Evolutionary conservation across 2,888 invertebrate species (phyloP), one percentile per base, ranked within the genome.

Genomic region (Ormyrus thymus): DNA sequence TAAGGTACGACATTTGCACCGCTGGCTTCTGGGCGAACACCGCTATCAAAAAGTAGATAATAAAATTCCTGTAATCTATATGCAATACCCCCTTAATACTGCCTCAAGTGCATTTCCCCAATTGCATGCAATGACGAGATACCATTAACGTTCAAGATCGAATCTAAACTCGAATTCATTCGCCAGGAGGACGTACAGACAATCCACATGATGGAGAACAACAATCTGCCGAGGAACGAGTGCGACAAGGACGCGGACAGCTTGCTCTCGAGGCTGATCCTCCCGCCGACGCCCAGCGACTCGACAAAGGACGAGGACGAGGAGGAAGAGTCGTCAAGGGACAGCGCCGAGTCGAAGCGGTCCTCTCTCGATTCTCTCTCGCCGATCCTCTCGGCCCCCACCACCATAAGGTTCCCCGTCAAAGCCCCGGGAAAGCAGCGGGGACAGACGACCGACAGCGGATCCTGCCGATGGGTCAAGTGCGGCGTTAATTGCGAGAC

Each of bases 381-480:
- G 85, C 96, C 96, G 10, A 95, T 96, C 76, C 89, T 96, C 68
- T 95, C 95, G 81, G 94, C 94, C 85, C 96, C 96, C 53, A 95
- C 95, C 89, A 96, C 95, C 79, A 94, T 96, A 84, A 92, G 96
- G 86, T 96, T 96, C 89, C 96, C 96, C 0, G 95, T 90, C 13
- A 86, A 90, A 81, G 83, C 87, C 83, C 87, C 87, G 84, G 82
- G 86, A 83, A 86, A 90, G 80, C 84, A 87, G 84, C 84, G 89
- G 85, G 80, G 86, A 81, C 84, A 89, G 82, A 84, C 91, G 0
- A 90, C 92, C 64, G 92, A 92, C 13, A 88, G 87, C 78, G 91
- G 92, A 2, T 91, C 93, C 79, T 97, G 97, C 88, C 92, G 94
- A 83, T 97, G 97, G 97, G 93, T 94, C 88, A 94, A 95, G 87